These are phyloP conservation scores for Entomobrya proxima DNA, from an alignment of 2,888 invertebrate species.

Conservation along the genomic window DNA sequence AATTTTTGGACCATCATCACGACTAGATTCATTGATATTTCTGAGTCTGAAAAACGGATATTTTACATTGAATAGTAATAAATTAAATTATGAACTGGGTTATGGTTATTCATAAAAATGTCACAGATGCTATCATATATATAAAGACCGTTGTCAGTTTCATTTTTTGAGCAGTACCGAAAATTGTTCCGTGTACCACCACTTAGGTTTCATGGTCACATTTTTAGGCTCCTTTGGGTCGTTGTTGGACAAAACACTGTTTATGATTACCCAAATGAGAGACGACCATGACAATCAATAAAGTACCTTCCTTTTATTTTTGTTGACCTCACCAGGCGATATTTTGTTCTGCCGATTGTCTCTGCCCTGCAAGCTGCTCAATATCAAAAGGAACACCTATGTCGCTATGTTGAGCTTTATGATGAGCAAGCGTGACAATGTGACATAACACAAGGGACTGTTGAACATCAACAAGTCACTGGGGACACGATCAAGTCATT, in stretches of 20 bases:
- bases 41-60: too few relatives aligned
- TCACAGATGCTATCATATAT: too few relatives aligned
- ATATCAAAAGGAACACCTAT: slow-evolving; percentile 11
- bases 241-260: not conserved
- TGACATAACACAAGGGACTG: slow-evolving; percentile 11
- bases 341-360: not conserved
- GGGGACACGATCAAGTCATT: slow-evolving; percentile 47
- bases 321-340: not conserved
- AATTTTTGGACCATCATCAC: too few relatives aligned
- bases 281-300: slow-evolving; percentile 2
- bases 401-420: not conserved
- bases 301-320: not conserved
- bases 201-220: not conserved
- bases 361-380: not conserved
- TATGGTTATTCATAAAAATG: too few relatives aligned
- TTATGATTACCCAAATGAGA: not conserved
- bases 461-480: not conserved
- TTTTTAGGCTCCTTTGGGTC: not conserved
- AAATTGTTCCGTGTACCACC: not conserved
- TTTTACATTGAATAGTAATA: too few relatives aligned
- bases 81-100: too few relatives aligned
- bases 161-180: too few relatives aligned
- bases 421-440: not conserved
- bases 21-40: too few relatives aligned
- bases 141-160: too few relatives aligned